A percentile compares a stretch with the other conserved stretches of the same genome.
Conservation (phyloP, 2,113 vertebrate genomes). For the Xiphophorus maculatus region DNA sequence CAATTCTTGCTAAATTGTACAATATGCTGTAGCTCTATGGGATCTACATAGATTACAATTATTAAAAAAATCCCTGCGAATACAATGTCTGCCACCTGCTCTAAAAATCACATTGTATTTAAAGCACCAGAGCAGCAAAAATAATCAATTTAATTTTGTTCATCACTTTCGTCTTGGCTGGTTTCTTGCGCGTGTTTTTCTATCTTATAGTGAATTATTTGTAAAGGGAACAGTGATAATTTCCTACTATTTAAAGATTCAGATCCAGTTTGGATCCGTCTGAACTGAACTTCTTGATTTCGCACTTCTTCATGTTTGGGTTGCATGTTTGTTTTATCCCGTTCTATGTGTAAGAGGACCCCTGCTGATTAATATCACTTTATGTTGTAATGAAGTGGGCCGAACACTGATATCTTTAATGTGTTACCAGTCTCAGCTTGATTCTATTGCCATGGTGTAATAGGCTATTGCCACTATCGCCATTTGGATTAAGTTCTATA, state of each 20-base stretch:
- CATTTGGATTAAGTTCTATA: constrained; percentile 77
- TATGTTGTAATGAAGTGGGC: constrained; percentile 68
- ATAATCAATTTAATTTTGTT: constrained; percentile 55
- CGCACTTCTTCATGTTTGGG: constrained; percentile 37
- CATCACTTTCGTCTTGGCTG: constrained; percentile 4
- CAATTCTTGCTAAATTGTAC: too few relatives aligned
- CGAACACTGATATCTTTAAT: constrained; percentile 70
- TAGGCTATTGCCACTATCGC: constrained; percentile 73
- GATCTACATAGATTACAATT: too few relatives aligned
- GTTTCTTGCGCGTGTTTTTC: constrained; percentile 31
- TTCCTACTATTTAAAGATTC: constrained; percentile 7
- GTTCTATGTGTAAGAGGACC: constrained; percentile 59
- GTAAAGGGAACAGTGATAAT: neutral
- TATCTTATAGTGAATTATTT: constrained; percentile 31
- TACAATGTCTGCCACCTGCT: constrained; percentile 29
- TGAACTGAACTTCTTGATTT: constrained; percentile 22
- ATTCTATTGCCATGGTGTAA: constrained; percentile 76
- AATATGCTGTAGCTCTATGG: too few relatives aligned
- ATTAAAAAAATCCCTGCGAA: too few relatives aligned
- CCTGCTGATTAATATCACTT: constrained; percentile 73
- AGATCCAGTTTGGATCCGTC: constrained; percentile 12
- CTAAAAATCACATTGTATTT: constrained; percentile 29
- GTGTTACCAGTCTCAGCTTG: constrained; percentile 68
- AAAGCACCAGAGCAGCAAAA: constrained; percentile 21
- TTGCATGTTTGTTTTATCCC: constrained; percentile 69